Evolutionary conservation across 2,113 vertebrate genomes (phyloP).

Genomic region (Microtus ochrogaster): DNA sequence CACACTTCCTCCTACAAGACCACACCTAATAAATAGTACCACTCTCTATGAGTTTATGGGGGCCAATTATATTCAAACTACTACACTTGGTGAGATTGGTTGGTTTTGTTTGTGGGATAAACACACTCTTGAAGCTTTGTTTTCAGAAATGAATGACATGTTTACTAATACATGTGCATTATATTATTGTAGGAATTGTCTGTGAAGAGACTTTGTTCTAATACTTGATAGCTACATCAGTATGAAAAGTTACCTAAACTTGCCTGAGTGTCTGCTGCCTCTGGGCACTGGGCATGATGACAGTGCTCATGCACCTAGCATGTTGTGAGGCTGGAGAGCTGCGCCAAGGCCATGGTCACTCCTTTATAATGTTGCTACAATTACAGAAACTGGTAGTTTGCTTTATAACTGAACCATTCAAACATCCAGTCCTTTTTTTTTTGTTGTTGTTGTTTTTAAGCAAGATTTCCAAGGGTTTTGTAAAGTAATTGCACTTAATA

Average conservation of each 20-base stretch:
- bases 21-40: not conserved
- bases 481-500: conserved; percentile 12
- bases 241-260: not conserved
- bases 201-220: not conserved
- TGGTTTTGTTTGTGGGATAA: not conserved
- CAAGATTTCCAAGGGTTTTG: not conserved
- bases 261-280: not conserved
- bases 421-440: not conserved
- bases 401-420: conserved; percentile 44
- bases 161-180: not conserved
- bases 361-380: not conserved
- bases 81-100: not conserved
- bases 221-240: not conserved
- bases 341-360: no score
- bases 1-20: not conserved
- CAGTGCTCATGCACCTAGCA: not conserved
- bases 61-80: not conserved
- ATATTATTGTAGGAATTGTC: conserved; percentile 23
- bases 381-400: not conserved
- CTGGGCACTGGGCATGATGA: not conserved
- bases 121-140: conserved; percentile 14
- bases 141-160: conserved; percentile 5
- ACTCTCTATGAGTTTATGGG: not conserved
- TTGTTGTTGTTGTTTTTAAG: not conserved
- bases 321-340: not conserved